Conservation (phyloP, 2,888 invertebrate species). For the Anaspis maculata region DNA sequence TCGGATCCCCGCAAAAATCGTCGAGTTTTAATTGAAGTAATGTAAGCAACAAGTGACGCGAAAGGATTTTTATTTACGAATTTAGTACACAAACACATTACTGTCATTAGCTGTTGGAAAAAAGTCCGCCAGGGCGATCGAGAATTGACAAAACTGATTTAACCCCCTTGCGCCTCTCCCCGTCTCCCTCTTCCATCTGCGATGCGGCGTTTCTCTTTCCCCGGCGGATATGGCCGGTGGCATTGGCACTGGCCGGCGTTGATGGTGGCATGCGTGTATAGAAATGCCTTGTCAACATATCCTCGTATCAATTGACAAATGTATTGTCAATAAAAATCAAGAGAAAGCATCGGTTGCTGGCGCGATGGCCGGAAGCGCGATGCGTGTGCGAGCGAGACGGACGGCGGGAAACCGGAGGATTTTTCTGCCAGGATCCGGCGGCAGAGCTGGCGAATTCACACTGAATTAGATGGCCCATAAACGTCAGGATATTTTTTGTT, state of each 20-base stretch:
- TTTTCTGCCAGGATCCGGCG: constrained; percentile 15
- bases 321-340: constrained; percentile 25
- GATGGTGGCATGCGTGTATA: too few species aligned
- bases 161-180: constrained; percentile 20
- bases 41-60: constrained; percentile 27
- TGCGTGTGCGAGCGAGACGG: constrained; percentile 8
- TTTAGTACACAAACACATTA: constrained; percentile 23
- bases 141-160: constrained; percentile 27
- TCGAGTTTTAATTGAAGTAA: constrained; percentile 15
- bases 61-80: constrained; percentile 23
- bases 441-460: constrained; percentile 28
- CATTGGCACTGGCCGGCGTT: too few species aligned
- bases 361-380: constrained; percentile 3
- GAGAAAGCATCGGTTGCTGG: constrained; percentile 6
- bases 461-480: constrained; percentile 38
- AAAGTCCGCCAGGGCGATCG: constrained; percentile 23
- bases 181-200: constrained; percentile 20
- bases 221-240: too few species aligned
- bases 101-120: constrained; percentile 21
- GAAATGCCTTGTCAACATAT: constrained; percentile 30
- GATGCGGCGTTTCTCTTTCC: too few species aligned
- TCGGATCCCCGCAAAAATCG: too few species aligned
- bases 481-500: constrained; percentile 32
- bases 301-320: constrained; percentile 26
- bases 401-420: constrained; percentile 2